phyloP scores from a whole-genome alignment of 53 echinoderm and acorn worm genomes.

The Apostichopus leukothele region DNA sequence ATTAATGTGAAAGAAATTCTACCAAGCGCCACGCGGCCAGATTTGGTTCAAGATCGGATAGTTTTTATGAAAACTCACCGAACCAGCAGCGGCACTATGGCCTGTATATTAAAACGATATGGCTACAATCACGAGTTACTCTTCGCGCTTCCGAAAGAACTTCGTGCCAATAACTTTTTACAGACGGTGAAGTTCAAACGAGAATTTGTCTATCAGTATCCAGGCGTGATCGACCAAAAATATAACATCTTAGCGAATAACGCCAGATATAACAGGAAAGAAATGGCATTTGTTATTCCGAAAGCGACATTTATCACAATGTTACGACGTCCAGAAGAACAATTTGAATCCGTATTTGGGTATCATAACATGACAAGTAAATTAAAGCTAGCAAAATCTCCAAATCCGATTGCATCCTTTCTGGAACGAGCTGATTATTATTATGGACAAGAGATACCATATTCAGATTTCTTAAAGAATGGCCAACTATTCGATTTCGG shows the following conservation, averaged over 20 bases:
- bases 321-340: slow-evolving; percentile 65
- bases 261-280: slow-evolving; percentile 58
- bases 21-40: background rate
- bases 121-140: slow-evolving; percentile 47
- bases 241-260: slow-evolving; percentile 69
- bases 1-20: background rate
- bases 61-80: slow-evolving; percentile 77
- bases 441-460: slow-evolving; percentile 24
- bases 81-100: slow-evolving; percentile 58
- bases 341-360: slow-evolving; percentile 71
- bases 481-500: slow-evolving; percentile 60
- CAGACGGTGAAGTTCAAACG: slow-evolving; percentile 33
- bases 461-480: slow-evolving; percentile 52
- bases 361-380: slow-evolving; percentile 57
- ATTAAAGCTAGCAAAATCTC: background rate
- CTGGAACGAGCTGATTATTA: slow-evolving; percentile 17
- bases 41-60: slow-evolving; percentile 19
- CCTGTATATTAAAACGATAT: slow-evolving; percentile 61
- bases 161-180: slow-evolving; percentile 10
- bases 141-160: slow-evolving; percentile 55
- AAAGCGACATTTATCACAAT: slow-evolving; percentile 73
- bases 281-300: slow-evolving; percentile 58
- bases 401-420: slow-evolving; percentile 53
- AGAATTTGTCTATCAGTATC: background rate
- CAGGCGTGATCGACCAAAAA: slow-evolving; percentile 15